These are phyloP conservation scores for Molorchus minor DNA, from an alignment of 2,888 invertebrate genomes.

Conservation along the genomic window DNA sequence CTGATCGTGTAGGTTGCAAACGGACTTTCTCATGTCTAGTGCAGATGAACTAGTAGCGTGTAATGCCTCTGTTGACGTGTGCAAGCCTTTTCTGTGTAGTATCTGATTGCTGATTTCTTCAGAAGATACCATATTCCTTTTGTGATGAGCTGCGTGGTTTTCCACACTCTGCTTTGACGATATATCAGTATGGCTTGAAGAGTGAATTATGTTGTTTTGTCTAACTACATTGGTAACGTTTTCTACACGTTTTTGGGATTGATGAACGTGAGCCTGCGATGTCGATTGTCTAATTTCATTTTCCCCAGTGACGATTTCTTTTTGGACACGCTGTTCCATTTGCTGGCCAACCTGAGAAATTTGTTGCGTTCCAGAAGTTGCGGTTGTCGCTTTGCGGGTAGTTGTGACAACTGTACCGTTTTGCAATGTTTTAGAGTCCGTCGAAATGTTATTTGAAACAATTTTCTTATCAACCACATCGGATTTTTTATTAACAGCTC, in stretches of 20 bases:
- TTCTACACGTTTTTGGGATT: slow-evolving; percentile 38
- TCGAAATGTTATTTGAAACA: slow-evolving; percentile 41
- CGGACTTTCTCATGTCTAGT: slow-evolving; percentile 82
- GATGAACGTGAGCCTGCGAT: slow-evolving; percentile 56
- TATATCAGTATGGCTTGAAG: slow-evolving; percentile 39
- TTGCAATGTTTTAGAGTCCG: slow-evolving; percentile 62
- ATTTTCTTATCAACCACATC: slow-evolving; percentile 34
- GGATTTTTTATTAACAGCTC: slow-evolving; percentile 30
- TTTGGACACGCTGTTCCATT: slow-evolving; percentile 15
- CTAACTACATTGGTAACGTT: slow-evolving; percentile 29
- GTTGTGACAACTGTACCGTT: slow-evolving; percentile 68
- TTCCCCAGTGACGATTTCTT: slow-evolving; percentile 33
- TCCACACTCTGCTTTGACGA: slow-evolving; percentile 29
- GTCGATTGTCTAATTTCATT: slow-evolving; percentile 57
- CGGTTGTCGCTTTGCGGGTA: slow-evolving; percentile 63
- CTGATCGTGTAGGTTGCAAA: slow-evolving; percentile 79
- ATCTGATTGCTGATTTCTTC: slow-evolving; percentile 81
- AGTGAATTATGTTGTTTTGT: slow-evolving; percentile 44
- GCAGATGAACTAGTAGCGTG: slow-evolving; percentile 79
- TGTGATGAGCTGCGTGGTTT: slow-evolving; percentile 64
- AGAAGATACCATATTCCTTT: slow-evolving; percentile 78
- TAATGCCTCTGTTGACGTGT: slow-evolving; percentile 75
- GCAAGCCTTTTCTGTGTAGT: slow-evolving; percentile 77
- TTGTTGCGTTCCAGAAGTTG: slow-evolving; percentile 50
- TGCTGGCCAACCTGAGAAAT: slow-evolving; percentile 32